These are phyloP conservation scores for Melanocharis versteri DNA, from an alignment of 2,113 vertebrate species.

Conservation along the genomic window DNA sequence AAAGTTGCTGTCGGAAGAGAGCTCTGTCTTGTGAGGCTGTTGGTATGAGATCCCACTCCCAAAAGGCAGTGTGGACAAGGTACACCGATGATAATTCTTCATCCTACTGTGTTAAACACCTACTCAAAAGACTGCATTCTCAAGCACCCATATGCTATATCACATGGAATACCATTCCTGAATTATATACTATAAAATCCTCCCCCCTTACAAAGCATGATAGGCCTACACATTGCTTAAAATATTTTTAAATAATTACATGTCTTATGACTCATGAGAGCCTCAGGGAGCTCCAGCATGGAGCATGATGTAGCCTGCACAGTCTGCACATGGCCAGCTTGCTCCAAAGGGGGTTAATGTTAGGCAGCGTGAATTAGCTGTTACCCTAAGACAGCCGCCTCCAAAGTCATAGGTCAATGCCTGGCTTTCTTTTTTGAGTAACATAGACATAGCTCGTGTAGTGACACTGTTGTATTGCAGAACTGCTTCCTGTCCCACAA, in stretches of 20 bases:
- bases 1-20: neutral
- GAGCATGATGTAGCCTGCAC: accelerated
- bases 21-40: neutral
- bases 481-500: neutral
- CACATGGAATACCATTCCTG: neutral
- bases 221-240: neutral
- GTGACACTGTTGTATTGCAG: neutral
- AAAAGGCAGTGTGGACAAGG: neutral
- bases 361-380: neutral
- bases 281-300: neutral
- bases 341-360: neutral
- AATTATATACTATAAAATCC: neutral
- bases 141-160: neutral
- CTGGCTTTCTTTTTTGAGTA: neutral
- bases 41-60: neutral
- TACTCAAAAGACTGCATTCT: neutral
- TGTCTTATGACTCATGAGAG: neutral
- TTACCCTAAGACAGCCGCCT: neutral
- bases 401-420: neutral
- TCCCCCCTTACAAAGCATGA: neutral
- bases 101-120: neutral
- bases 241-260: neutral
- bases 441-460: accelerated
- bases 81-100: neutral
- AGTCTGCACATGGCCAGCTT: neutral